Evolutionary conservation across 1,140 invertebrate genomes (phyloP), one percentile per base, ranked within the genome.

Genomic region (Homarus americanus): DNA sequence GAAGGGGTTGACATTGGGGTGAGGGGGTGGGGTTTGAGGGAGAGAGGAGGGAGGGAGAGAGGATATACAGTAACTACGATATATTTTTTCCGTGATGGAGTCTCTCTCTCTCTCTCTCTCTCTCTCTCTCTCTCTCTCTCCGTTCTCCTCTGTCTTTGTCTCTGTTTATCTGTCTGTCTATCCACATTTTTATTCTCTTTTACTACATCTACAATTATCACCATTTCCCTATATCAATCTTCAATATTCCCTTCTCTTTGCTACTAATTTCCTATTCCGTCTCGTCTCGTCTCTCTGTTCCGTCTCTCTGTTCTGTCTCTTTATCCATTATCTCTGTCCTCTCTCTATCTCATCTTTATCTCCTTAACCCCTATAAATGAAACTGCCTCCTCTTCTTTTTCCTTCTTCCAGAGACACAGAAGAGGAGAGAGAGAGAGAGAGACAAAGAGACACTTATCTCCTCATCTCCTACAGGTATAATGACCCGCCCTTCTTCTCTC

Each of bases 61-160:
- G 12, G 12, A 49, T 7, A 49, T 5, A 49, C 44, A 49, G 44
- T 49, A 5, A 10, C 44, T 15, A 7, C 9, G 1, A 7, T 10
- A 7, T 49, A 49, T 49, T 49, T 10, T 49, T 10, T 10, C 15
- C 9, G 7, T 49, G 44, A 49, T 15, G n/a, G n/a, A 17, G 15
- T 69, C 34, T 83, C 53, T 24, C 20, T 38, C 36, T 40, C 58
- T 83, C 44, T 38, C 12, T 40, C 9, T 83, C 82, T 40, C 28
- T 83, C 36, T 53, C 80, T 82, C 24, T 53, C 58, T 83, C 53
- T 66, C 41, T 80, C 40, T 80, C 41, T 49, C 78, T 80, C 40
- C n/a, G 38, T 80, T 4, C 2, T 5, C 24, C 34, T 36, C n/a
- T 28, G 17, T 73, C 34, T 32, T 28, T 12, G 7, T 32, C 28